Percentiles rank a stretch among this genome's conserved stretches.
Conservation (phyloP, 2,113 vertebrate species). For the Sylvilagus bachmani region DNA sequence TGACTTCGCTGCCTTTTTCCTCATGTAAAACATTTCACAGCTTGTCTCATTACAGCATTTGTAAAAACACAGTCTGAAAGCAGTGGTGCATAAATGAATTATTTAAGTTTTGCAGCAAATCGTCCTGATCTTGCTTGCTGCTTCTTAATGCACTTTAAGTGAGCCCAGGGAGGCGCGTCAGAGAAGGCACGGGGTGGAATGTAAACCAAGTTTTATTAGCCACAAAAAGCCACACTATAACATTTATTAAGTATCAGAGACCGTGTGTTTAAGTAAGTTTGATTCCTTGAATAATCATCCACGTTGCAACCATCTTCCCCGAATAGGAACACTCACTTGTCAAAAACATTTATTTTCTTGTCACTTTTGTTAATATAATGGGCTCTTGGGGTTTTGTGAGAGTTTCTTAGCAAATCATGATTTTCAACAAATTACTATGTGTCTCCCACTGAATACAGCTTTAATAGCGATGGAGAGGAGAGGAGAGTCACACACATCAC, state of each 20-base stretch:
- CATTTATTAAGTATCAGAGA: slow-evolving; percentile 92
- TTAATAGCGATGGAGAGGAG: slow-evolving; percentile 79
- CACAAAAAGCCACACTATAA: slow-evolving; percentile 87
- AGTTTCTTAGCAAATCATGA: slow-evolving; percentile 85
- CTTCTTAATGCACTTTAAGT: slow-evolving; percentile 92
- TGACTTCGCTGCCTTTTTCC: slow-evolving; percentile 79
- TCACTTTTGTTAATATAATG: slow-evolving; percentile 83
- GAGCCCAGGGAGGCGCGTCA: slow-evolving; percentile 92
- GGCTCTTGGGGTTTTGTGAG: slow-evolving; percentile 82
- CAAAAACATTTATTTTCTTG: slow-evolving; percentile 86
- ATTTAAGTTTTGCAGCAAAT: slow-evolving; percentile 93
- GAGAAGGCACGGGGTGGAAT: slow-evolving; percentile 89
- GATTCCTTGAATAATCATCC: slow-evolving; percentile 86
- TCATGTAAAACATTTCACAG: slow-evolving; percentile 91
- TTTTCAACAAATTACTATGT: slow-evolving; percentile 86
- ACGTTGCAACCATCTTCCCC: slow-evolving; percentile 64
- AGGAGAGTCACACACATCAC: slow-evolving; percentile 64
- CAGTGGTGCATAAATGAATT: slow-evolving; percentile 94
- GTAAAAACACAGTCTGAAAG: slow-evolving; percentile 94
- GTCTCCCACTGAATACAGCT: slow-evolving; percentile 82
- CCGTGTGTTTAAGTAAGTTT: slow-evolving; percentile 87
- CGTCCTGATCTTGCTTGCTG: slow-evolving; percentile 88
- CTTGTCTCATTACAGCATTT: slow-evolving; percentile 95
- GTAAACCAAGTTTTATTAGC: slow-evolving; percentile 94
- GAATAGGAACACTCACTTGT: slow-evolving; percentile 77